These are phyloP conservation scores for Cydia pomonella DNA, from an alignment of 1,140 invertebrate species.

Conservation along the genomic window DNA sequence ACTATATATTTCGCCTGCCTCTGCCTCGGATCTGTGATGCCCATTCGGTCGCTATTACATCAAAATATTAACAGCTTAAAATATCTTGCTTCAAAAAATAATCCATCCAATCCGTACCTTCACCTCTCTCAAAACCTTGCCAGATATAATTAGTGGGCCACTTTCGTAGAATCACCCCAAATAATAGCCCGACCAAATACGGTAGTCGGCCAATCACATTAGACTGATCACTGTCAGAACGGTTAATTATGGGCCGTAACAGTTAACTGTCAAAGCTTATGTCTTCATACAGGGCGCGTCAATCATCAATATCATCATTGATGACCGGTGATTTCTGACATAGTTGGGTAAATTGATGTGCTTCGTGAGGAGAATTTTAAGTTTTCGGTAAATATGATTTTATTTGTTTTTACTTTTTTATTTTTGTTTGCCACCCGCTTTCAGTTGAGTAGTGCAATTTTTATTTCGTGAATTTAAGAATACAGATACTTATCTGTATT, in stretches of 20 bases:
- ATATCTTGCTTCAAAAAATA: no score
- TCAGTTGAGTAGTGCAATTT: neutral
- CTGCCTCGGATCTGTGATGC: no score
- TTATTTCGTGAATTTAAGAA: no score
- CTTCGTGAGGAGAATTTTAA: neutral
- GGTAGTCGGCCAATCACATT: constrained; percentile 49
- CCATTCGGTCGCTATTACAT: no score
- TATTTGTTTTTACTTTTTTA: neutral
- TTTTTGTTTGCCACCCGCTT: neutral
- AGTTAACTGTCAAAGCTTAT: constrained; percentile 50
- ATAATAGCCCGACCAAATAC: constrained; percentile 46
- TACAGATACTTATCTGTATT: no score
- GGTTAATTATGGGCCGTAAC: constrained; percentile 50
- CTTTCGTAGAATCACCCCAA: constrained; percentile 14
- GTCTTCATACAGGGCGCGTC: constrained; percentile 46
- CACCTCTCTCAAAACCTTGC: no score
- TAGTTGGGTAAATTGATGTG: neutral
- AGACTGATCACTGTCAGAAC: constrained; percentile 44
- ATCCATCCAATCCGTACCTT: no score
- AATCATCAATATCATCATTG: constrained; percentile 4
- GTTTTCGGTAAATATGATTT: neutral
- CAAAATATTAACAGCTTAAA: no score
- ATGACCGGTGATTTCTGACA: neutral
- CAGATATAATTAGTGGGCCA: no score
- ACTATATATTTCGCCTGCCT: no score